phyloP scores from a whole-genome alignment of 2,888 invertebrate species.

The Osmoderma eremita region DNA sequence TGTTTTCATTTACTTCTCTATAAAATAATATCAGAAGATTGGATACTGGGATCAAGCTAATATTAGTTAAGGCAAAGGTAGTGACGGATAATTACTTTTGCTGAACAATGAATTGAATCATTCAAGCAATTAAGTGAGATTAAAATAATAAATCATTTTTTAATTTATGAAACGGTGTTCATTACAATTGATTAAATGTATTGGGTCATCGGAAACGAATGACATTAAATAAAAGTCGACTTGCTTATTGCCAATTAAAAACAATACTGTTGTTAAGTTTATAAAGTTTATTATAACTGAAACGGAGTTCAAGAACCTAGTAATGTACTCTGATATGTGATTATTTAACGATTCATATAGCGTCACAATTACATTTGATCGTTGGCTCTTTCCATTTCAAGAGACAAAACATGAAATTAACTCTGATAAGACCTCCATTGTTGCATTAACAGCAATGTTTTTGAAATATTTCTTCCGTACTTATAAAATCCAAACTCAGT shows the following conservation, averaged over 20 bases:
- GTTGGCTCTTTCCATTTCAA: conserved; percentile 9
- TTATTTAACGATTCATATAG: conserved; percentile 1
- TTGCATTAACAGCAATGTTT: conserved; percentile 6
- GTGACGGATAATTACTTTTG: conserved; percentile 5
- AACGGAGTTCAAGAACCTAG: conserved; percentile 20
- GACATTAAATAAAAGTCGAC: conserved; percentile 20
- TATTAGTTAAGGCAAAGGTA: not conserved
- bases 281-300: conserved; percentile 13
- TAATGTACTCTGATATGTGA: conserved; percentile 15
- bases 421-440: not conserved
- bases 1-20: no score
- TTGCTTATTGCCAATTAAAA: conserved; percentile 24
- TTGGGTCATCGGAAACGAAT: conserved; percentile 23
- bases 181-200: conserved; percentile 30
- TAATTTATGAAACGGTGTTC: conserved; percentile 26
- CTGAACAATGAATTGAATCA: conserved; percentile 20
- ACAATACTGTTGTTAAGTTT: conserved; percentile 26
- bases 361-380: conserved; percentile 7
- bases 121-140: conserved; percentile 11
- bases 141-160: conserved; percentile 11
- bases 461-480: not conserved
- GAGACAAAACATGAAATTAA: conserved; percentile 1
- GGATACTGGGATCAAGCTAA: no score
- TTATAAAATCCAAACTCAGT: not conserved
- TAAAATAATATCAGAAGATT: no score